These are phyloP conservation scores for Gymnopithys bicolor DNA, from an alignment of 2,797 vertebrate species.

Conservation along the genomic window DNA sequence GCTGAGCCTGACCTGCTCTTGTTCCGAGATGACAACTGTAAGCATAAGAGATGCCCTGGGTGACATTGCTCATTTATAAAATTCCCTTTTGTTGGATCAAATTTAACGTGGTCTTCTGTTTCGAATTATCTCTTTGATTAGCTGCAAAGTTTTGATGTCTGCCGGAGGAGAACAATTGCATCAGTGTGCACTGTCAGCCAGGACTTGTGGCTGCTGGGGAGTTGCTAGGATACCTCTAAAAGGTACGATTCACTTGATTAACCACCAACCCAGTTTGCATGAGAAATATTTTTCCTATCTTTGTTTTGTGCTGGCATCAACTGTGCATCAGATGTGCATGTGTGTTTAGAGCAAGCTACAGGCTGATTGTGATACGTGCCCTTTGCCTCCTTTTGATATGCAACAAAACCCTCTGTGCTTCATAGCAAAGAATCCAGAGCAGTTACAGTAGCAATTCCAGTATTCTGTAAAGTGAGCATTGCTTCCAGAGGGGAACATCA, in stretches of 20 bases:
- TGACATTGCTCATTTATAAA: constrained; percentile 28
- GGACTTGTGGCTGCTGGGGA: constrained; percentile 64
- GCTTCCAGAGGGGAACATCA: not conserved
- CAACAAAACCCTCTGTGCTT: not conserved
- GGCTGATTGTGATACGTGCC: not conserved
- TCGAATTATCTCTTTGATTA: constrained; percentile 71
- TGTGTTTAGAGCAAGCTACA: constrained; percentile 50
- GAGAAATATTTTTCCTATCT: constrained; percentile 53
- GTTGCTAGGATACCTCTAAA: constrained; percentile 78
- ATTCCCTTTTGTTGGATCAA: constrained; percentile 46
- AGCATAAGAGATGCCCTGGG: not conserved
- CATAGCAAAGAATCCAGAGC: not conserved
- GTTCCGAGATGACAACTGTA: not conserved
- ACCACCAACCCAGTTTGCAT: constrained; percentile 64
- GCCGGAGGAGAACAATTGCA: constrained; percentile 69
- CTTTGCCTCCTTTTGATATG: not conserved
- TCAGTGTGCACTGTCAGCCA: constrained; percentile 50
- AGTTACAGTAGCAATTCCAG: not conserved
- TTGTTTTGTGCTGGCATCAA: constrained; percentile 46
- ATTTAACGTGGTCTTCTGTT: constrained; percentile 57
- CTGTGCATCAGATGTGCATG: constrained; percentile 1
- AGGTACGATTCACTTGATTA: constrained; percentile 74
- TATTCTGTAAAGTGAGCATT: not conserved
- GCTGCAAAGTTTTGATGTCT: constrained; percentile 72
- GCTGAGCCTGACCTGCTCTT: not conserved